These are phyloP conservation scores for Petroica traversi DNA, from an alignment of 2,113 vertebrate genomes.

Conservation along the genomic window DNA sequence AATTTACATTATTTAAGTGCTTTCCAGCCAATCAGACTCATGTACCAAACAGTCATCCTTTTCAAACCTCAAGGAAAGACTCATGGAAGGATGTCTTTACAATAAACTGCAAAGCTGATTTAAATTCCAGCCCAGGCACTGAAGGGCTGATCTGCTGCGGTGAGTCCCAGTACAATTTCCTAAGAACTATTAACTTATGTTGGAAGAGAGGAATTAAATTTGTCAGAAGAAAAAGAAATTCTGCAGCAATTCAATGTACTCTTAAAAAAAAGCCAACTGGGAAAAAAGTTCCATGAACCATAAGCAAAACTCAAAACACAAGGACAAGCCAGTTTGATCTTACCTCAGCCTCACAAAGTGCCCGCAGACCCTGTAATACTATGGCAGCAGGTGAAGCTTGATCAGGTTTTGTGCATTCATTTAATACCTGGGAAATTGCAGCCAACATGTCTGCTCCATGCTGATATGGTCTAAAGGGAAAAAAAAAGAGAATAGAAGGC, in stretches of 20 bases:
- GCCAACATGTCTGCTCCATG: conserved; percentile 96
- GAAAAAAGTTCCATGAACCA: neutral
- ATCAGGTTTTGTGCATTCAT: conserved; percentile 84
- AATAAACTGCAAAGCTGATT: neutral
- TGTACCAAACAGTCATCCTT: neutral
- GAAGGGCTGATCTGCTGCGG: neutral
- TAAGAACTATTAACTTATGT: neutral
- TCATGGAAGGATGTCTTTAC: neutral
- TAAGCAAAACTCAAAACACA: neutral
- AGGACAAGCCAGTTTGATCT: neutral
- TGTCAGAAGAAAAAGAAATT: neutral
- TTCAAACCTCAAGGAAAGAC: neutral
- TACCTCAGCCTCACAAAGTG: conserved; percentile 93
- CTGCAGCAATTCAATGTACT: neutral
- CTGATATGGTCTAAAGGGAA: conserved; percentile 86
- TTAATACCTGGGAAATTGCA: conserved; percentile 84
- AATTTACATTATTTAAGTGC: neutral
- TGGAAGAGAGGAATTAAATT: neutral
- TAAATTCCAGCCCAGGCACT: neutral
- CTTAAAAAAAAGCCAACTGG: neutral
- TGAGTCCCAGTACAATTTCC: neutral
- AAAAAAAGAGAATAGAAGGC: neutral
- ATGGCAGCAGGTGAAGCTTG: conserved; percentile 87
- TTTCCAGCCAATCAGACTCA: neutral
- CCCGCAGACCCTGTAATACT: conserved; percentile 87